Base-by-base conservation (phyloP, 2,797 vertebrate species). In the Acridotheres tristis region DNA sequence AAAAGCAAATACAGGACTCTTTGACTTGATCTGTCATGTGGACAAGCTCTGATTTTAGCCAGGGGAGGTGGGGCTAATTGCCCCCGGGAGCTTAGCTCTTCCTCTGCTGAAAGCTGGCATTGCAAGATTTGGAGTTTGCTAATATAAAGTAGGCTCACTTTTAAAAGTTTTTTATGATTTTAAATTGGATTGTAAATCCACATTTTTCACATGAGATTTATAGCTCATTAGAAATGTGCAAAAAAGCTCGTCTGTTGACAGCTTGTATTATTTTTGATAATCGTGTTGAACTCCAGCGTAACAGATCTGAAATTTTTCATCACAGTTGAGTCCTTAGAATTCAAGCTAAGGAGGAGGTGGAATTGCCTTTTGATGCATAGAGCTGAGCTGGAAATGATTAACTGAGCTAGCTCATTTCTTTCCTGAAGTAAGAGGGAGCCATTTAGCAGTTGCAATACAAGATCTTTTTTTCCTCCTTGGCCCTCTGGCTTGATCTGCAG, bases 381-480 rank as follows among this genome's bases (percentile, higher is more conserved):
- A 76, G 63, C 90, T 94, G 96, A 92, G 90, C 97, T 98, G 98
- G 94, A 97, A 98, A 95, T 97, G 86, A 98, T 98, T 98, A 98
- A 89, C 89, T 92, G 93, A 85, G 91, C 25, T 90, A 97, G 97
- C 98, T 98, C 86, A 95, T 98, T 97, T 98, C 97, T 97, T 95
- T 96, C 93, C 91, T 96, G 91, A 96, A 97, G 95, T 97, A 79
- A 94, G 96, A 97, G 94, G 71, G 92, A 97, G 93, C 93, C 86
- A 94, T 98, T 98, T 98, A 98, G 97, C 94, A 95, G 96, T 97
- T 98, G 94, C 97, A 97, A 96, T 96, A 94, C 90, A 96, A 96
- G 77, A 17, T 29, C n/a, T 96, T 96, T 96, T 92, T 96, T 96
- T 92, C 43, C 62, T 58, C 29, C 90, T 77, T 42, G 89, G 91